Base-by-base conservation (phyloP, 2,797 vertebrate genomes). In the Oophaga sylvatica region DNA sequence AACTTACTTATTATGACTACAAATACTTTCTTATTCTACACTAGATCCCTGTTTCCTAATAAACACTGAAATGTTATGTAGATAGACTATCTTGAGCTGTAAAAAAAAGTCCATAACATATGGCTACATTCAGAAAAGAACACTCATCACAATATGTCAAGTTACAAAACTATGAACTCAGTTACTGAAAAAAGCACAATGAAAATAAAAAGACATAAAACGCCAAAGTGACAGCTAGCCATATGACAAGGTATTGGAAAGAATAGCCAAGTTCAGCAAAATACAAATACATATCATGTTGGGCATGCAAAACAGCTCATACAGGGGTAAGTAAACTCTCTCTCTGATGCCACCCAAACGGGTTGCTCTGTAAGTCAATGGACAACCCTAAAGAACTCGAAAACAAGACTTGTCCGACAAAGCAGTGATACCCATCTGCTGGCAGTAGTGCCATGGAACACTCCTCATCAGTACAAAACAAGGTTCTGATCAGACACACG, bases 1-100 rank as follows among this genome's bases (percentile, higher is more conserved):
- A 87, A 83, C 80, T 86, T 87, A 83, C 88, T 86, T 82, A 89
- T 78, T 89, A 78, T 86, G 80, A 70, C 53, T 86, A 82, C 41
- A 77, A 67, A 85, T 63, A 67, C 16, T 29, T 77, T 67, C 20
- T 85, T 85, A 53, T 77, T 77, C 60, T 78, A 60, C 62, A 22
- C n/a, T 26, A 31, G 13, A 65, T 84, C 29, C 68, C 12, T 65
- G 35, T 65, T 19, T 48, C 26, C 31, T 78, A 62, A 48, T 65
- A 29, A 76, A 84, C 60, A 67, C 67, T 12, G 35, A 65, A 83
- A 56, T 70, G 19, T 83, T 56, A 56, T 70, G 67, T 70, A 56
- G 81, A 65, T 65, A 77, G 29, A 48, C 13, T 81, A 71, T 35
- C 57, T 84, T 11, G 1, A 17, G 17, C 12, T 81, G 53, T 29